Conservation (phyloP, 2,113 vertebrate species). For the Rallus limicola region DNA sequence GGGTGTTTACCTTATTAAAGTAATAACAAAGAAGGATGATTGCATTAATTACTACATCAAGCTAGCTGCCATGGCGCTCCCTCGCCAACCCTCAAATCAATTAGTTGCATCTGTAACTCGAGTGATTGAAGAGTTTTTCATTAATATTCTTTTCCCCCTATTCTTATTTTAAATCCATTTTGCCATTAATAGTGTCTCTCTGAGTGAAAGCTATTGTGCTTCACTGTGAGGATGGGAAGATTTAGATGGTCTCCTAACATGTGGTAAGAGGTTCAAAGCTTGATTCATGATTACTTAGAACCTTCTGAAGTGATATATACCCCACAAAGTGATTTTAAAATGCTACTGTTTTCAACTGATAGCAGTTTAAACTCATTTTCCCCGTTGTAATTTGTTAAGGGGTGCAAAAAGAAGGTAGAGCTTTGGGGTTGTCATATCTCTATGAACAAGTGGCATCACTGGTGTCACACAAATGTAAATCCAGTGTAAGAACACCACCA, state of each 20-base stretch:
- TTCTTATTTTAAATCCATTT: neutral
- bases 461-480: neutral
- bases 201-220: slow-evolving; percentile 36
- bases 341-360: neutral
- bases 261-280: slow-evolving; percentile 20
- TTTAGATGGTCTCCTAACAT: slow-evolving; percentile 19
- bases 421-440: neutral
- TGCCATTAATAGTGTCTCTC: slow-evolving; percentile 36
- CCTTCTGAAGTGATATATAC: slow-evolving; percentile 11
- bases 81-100: slow-evolving; percentile 2
- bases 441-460: neutral
- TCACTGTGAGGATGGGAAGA: slow-evolving; percentile 31
- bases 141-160: neutral
- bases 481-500: neutral
- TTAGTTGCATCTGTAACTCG: slow-evolving; percentile 57
- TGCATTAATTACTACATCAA: slow-evolving; percentile 35
- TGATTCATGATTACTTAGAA: slow-evolving; percentile 47
- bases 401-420: neutral
- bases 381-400: neutral
- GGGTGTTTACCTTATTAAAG: slow-evolving; percentile 60
- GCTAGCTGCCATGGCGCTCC: slow-evolving; percentile 13
- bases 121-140: neutral
- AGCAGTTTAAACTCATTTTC: neutral
- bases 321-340: slow-evolving; percentile 53
- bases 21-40: slow-evolving; percentile 40